Percentiles rank a stretch among this genome's conserved stretches.
Conservation (phyloP, 2,888 invertebrate species). For the Dascillus cervinus region DNA sequence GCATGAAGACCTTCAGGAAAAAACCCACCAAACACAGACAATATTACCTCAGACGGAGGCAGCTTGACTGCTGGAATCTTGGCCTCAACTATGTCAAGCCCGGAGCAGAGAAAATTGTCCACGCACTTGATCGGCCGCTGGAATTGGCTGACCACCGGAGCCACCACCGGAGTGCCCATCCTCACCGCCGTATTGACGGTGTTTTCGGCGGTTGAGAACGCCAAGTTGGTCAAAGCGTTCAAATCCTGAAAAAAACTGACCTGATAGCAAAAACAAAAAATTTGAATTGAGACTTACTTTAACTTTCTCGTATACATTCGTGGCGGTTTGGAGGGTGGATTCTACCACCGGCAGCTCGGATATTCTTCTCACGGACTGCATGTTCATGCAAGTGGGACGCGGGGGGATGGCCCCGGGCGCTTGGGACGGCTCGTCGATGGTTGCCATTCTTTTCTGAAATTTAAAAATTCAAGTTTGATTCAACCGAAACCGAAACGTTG, state of each 20-base stretch:
- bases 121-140: slow-evolving; percentile 48
- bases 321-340: slow-evolving; percentile 50
- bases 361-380: slow-evolving; percentile 51
- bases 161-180: slow-evolving; percentile 45
- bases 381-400: slow-evolving; percentile 29
- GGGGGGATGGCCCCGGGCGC: no score
- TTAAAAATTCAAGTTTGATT: no score
- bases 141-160: slow-evolving; percentile 45
- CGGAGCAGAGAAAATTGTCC: slow-evolving; percentile 49
- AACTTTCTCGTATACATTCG: slow-evolving; percentile 50
- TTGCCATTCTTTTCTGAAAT: slow-evolving; percentile 21
- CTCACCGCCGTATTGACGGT: slow-evolving; percentile 47
- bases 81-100: slow-evolving; percentile 48
- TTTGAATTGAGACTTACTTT: no score
- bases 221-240: slow-evolving; percentile 48
- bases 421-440: slow-evolving; percentile 23
- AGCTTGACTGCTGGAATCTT: slow-evolving; percentile 51
- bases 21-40: no score
- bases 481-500: no score
- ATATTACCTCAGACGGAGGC: slow-evolving; percentile 46
- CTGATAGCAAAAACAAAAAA: slow-evolving; percentile 1
- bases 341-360: slow-evolving; percentile 50
- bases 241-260: slow-evolving; percentile 38
- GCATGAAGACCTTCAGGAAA: no score
- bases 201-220: slow-evolving; percentile 48